Evolutionary conservation across 1,140 invertebrate species (phyloP), one percentile per base, ranked within the genome.

Genomic region (Drosophila murphyi): DNA sequence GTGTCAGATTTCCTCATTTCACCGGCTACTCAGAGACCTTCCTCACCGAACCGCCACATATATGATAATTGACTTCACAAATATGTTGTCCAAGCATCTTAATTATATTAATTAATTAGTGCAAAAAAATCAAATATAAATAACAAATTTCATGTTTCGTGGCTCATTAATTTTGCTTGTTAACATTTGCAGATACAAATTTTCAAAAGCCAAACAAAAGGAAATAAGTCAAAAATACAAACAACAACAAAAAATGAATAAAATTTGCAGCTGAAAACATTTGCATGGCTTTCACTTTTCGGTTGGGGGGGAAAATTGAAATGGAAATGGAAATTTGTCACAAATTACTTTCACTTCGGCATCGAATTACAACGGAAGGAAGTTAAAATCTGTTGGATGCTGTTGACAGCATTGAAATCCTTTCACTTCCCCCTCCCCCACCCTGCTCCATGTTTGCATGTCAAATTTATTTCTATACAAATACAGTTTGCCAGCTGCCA

Each of bases 401-500:
- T 43, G 39, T 60, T 63, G 45, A 68, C 51, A 54, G 82, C 20
- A 20, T 20, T 20, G 20, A 20, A 83, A 89, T 88, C 77, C 83
- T 89, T 87, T 89, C 80, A 82, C 80, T 62, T 45, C 8, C 20
- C 34, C 20, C 12, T 35, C 0, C 10, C 32, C 6, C 31, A 5
- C 20, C 1, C 10, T 35, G 28, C 59, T 47, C 7, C 54, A 80
- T 89, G 85, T 89, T 89, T 89, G 86, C 85, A 89, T 89, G 85
- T 89, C 85, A 89, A 89, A 90, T 90, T 85, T 47, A 85, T 90
- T 90, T 88, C 80, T 78, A 90, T 76, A 90, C 85, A 90, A 89
- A 89, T 64, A 89, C 51, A 78, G 64, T 20, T 20, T 20, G 51
- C 39, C 86, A 89, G 85, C 85, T 89, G 85, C 50, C 34, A 54